phyloP scores from a whole-genome alignment of 2,888 invertebrate species.

The Epinotia nisella region DNA sequence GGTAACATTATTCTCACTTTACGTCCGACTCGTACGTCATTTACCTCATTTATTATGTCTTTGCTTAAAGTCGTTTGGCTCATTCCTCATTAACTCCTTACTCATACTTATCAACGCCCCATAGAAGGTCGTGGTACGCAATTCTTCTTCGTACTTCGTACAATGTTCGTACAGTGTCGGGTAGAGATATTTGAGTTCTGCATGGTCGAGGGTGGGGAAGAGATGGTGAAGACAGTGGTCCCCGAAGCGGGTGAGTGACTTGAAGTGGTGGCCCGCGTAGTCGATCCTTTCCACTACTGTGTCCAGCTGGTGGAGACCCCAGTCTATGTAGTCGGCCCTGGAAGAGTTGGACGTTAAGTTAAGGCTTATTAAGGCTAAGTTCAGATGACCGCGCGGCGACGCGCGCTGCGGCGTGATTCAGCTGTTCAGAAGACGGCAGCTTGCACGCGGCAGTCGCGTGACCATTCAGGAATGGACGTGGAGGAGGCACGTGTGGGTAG shows the following conservation, averaged over 20 bases:
- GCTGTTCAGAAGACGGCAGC: too few relatives aligned
- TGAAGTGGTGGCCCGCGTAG: slow-evolving; percentile 86
- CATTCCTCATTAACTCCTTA: slow-evolving; percentile 73
- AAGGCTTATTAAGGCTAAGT: too few relatives aligned
- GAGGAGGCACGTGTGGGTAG: too few relatives aligned
- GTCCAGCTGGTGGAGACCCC: slow-evolving; percentile 91
- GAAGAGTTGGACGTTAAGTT: slow-evolving; percentile 50
- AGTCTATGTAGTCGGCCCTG: slow-evolving; percentile 85
- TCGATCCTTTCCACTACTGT: slow-evolving; percentile 89
- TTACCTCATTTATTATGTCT: slow-evolving; percentile 47
- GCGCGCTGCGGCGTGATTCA: too few relatives aligned
- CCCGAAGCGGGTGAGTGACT: slow-evolving; percentile 90
- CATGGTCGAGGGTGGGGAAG: slow-evolving; percentile 92
- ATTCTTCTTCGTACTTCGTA: slow-evolving; percentile 85
- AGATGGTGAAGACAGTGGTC: slow-evolving; percentile 92
- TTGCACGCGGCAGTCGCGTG: too few relatives aligned
- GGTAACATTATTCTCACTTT: slow-evolving; percentile 1
- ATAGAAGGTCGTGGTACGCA: slow-evolving; percentile 81
- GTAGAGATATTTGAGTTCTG: slow-evolving; percentile 87
- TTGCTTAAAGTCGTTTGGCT: slow-evolving; percentile 65
- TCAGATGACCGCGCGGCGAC: too few relatives aligned
- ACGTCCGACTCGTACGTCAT: background rate
- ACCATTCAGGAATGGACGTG: too few relatives aligned
- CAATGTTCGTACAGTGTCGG: slow-evolving; percentile 87
- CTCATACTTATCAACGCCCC: slow-evolving; percentile 88